Conservation (phyloP, 2,113 vertebrate species). For the Lasiurus cinereus region DNA sequence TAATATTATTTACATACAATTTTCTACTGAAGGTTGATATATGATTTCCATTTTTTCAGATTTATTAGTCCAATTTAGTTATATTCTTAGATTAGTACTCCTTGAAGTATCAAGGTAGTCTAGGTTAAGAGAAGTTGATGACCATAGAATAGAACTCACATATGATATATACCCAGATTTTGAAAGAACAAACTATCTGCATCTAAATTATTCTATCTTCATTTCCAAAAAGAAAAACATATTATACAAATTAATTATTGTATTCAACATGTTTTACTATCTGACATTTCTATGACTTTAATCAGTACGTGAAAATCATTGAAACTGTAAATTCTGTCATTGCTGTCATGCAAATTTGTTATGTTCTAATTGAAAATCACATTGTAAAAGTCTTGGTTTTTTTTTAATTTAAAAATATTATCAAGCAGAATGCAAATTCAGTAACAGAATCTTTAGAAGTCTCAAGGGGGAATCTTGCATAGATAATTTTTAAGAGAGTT, state of each 20-base stretch:
- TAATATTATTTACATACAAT: not conserved
- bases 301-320: conserved; percentile 6
- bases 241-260: conserved; percentile 42
- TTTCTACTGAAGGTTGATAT: not conserved
- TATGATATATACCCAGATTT: not conserved
- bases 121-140: not conserved
- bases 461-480: conserved; percentile 77
- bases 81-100: not conserved
- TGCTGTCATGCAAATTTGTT: conserved; percentile 45
- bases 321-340: conserved; percentile 34
- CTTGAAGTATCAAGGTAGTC: not conserved
- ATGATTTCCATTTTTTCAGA: not conserved
- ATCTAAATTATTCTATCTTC: conserved; percentile 1
- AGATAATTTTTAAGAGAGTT: conserved; percentile 82
- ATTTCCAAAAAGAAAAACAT: conserved; percentile 16
- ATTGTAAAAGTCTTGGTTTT: conserved; percentile 67
- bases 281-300: not conserved
- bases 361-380: conserved; percentile 79
- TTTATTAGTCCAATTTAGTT: not conserved
- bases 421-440: conserved; percentile 77
- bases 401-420: conserved; percentile 79
- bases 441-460: conserved; percentile 75
- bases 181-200: not conserved
- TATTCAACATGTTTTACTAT: not conserved
- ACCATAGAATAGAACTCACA: not conserved